A percentile compares a stretch with the other conserved stretches of the same genome.
Evolutionary conservation across 1,140 invertebrate genomes (phyloP).

Genomic region (Drosophila ananassae): DNA sequence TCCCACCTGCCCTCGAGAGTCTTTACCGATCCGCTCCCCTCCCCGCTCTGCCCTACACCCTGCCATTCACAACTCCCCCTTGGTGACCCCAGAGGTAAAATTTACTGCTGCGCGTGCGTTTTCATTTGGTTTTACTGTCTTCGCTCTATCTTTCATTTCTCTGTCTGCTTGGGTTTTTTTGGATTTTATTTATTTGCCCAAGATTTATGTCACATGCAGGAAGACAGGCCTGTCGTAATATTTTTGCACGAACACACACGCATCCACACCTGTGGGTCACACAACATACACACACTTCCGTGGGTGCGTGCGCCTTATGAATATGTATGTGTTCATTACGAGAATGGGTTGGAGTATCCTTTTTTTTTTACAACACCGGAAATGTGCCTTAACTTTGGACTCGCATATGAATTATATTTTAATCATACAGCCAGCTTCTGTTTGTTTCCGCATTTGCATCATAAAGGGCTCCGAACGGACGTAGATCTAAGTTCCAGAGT

Average conservation of each 20-base stretch:
- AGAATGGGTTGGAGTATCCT: neutral
- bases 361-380: constrained; percentile 69
- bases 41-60: neutral
- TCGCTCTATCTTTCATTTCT: constrained; percentile 49
- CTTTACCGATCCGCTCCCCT: neutral
- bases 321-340: constrained; percentile 79
- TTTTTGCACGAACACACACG: constrained; percentile 44
- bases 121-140: constrained; percentile 72
- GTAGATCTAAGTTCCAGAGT: constrained; percentile 19
- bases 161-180: constrained; percentile 25
- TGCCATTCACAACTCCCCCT: too few relatives aligned
- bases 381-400: constrained; percentile 70
- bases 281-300: constrained; percentile 13
- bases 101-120: constrained; percentile 69
- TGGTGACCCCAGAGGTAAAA: constrained; percentile 31
- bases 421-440: constrained; percentile 43
- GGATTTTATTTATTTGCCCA: constrained; percentile 70
- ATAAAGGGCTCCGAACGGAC: constrained; percentile 7
- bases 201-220: constrained; percentile 75
- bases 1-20: constrained; percentile 34
- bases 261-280: constrained; percentile 22
- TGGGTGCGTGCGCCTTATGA: constrained; percentile 60
- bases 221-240: constrained; percentile 54
- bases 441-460: constrained; percentile 36
- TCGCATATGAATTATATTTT: constrained; percentile 64